Conservation (phyloP, 2,797 vertebrate species). For the Distichodus sexfasciatus region DNA sequence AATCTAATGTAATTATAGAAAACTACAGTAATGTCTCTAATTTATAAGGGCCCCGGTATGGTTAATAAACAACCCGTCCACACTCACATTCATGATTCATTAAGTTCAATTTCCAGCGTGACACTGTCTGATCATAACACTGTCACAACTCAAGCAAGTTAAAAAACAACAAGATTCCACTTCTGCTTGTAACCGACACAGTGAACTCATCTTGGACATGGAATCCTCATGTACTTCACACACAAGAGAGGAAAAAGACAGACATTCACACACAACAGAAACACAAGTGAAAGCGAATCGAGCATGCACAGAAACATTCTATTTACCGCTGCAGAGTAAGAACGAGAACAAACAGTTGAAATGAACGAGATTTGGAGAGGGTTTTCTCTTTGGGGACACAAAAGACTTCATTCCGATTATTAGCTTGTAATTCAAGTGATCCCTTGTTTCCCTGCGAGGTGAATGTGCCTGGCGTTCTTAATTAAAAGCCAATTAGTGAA, state of each 20-base stretch:
- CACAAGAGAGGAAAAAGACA: constrained; percentile 5
- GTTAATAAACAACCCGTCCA: constrained; percentile 1
- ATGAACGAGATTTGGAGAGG: constrained; percentile 40
- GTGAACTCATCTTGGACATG: background rate
- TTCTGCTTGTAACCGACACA: background rate
- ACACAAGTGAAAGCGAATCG: constrained; percentile 13
- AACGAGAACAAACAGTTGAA: background rate
- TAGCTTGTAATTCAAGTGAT: constrained; percentile 18
- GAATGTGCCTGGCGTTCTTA: constrained; percentile 45
- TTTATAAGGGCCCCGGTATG: background rate
- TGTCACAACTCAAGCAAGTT: constrained; percentile 18
- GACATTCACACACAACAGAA: constrained; percentile 36
- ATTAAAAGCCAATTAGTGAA: constrained; percentile 57
- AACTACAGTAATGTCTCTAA: constrained; percentile 8
- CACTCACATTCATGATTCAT: background rate
- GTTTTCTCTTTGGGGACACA: constrained; percentile 29
- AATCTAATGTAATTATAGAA: constrained; percentile 27
- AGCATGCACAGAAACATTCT: constrained; percentile 1
- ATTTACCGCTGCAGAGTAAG: constrained; percentile 5
- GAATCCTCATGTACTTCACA: background rate
- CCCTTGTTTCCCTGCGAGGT: constrained; percentile 17
- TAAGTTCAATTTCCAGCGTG: constrained; percentile 20
- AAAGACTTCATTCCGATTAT: constrained; percentile 8
- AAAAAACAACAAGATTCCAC: constrained; percentile 9
- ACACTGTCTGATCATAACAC: constrained; percentile 31